A percentile compares a stretch with the other conserved stretches of the same genome.
Evolutionary conservation across 2,113 vertebrate genomes (phyloP).

Genomic region (Pomatostomus ruficeps): DNA sequence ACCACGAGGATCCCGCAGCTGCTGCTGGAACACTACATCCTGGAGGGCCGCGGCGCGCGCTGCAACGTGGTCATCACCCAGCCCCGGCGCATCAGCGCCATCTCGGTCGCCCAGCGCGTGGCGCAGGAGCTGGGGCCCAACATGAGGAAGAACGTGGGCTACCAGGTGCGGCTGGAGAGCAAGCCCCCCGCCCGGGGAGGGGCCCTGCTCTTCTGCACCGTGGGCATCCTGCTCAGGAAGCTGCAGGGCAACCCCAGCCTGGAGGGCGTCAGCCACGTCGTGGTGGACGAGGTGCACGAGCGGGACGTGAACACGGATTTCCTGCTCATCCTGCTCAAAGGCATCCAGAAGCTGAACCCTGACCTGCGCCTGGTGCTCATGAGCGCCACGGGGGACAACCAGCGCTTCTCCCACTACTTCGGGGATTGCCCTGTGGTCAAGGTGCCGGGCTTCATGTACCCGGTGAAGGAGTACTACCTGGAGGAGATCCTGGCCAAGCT

Average conservation of each 20-base stretch:
- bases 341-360: slow-evolving; percentile 78
- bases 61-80: slow-evolving; percentile 95
- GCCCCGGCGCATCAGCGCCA: slow-evolving; percentile 91
- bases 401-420: slow-evolving; percentile 87
- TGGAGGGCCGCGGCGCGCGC: slow-evolving; percentile 75
- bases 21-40: slow-evolving; percentile 84
- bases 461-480: slow-evolving; percentile 86
- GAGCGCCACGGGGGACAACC: slow-evolving; percentile 92
- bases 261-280: slow-evolving; percentile 88
- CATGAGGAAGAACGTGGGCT: slow-evolving; percentile 84
- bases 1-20: slow-evolving; percentile 93
- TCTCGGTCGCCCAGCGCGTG: slow-evolving; percentile 91
- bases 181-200: slow-evolving; percentile 83
- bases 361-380: slow-evolving; percentile 86
- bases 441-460: slow-evolving; percentile 95
- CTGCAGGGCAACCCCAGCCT: slow-evolving; percentile 87
- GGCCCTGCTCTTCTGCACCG: slow-evolving; percentile 92
- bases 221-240: slow-evolving; percentile 91
- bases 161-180: slow-evolving; percentile 94
- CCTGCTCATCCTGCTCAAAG: slow-evolving; percentile 88
- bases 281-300: slow-evolving; percentile 97
- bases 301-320: slow-evolving; percentile 95
- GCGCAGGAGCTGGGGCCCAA: slow-evolving; percentile 87
- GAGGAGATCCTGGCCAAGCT: slow-evolving; percentile 89
- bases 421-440: slow-evolving; percentile 84